phyloP scores from a whole-genome alignment of 2,888 invertebrate species.

The Automeris io region DNA sequence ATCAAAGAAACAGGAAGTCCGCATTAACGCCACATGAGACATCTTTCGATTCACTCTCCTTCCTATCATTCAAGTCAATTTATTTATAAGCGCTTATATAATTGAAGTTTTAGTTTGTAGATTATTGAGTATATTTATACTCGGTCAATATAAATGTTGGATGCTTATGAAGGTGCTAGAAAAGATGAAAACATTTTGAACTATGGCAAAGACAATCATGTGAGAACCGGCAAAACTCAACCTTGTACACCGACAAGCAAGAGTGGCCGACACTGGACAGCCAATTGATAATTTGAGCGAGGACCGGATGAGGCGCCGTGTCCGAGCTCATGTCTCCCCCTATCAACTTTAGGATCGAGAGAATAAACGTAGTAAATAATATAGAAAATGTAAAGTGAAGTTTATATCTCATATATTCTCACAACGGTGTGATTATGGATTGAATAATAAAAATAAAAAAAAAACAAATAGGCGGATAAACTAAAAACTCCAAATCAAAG shows the following conservation, averaged over 20 bases:
- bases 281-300: slow-evolving; percentile 70
- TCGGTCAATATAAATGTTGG: too few species aligned
- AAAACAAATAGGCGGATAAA: too few species aligned
- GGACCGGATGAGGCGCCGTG: slow-evolving; percentile 68
- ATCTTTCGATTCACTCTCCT: slow-evolving; percentile 37
- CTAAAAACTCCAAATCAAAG: too few species aligned
- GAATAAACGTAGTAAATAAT: slow-evolving; percentile 40
- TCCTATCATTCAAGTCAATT: neutral
- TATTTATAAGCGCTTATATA: too few species aligned
- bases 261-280: slow-evolving; percentile 48
- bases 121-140: too few species aligned
- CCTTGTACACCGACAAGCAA: slow-evolving; percentile 55
- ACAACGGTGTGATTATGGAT: too few species aligned
- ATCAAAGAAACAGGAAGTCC: slow-evolving; percentile 67
- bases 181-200: slow-evolving; percentile 18
- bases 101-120: too few species aligned
- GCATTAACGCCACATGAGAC: slow-evolving; percentile 55
- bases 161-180: slow-evolving; percentile 3
- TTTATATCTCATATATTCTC: too few species aligned
- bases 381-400: too few species aligned
- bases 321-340: slow-evolving; percentile 58
- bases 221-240: slow-evolving; percentile 37
- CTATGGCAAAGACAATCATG: slow-evolving; percentile 34
- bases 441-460: too few species aligned
- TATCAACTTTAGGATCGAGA: slow-evolving; percentile 53